phyloP scores from a whole-genome alignment of 2,113 vertebrate species.

The Tauraco erythrolophus region DNA sequence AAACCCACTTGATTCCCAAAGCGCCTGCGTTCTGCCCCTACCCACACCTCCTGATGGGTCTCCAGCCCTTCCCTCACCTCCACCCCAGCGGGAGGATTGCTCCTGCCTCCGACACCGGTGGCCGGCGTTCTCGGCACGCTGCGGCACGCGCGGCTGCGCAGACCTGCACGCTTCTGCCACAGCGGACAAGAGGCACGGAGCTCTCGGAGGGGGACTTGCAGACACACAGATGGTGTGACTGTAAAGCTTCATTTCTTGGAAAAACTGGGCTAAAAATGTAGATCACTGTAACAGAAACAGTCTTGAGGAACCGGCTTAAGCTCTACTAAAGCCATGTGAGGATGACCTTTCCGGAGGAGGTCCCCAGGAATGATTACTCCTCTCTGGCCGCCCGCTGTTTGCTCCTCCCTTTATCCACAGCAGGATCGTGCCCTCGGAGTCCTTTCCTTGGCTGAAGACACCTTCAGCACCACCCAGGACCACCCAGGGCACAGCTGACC shows the following conservation, averaged over 20 bases:
- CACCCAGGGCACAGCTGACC: background rate
- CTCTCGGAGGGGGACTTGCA: background rate
- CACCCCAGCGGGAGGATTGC: fast-evolving
- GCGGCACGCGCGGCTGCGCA: background rate
- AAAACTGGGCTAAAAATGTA: slow-evolving; percentile 27
- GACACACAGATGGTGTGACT: background rate
- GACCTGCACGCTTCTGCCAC: background rate
- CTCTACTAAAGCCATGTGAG: background rate
- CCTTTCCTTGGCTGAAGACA: background rate
- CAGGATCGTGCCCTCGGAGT: background rate
- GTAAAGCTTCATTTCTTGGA: background rate
- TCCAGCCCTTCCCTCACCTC: background rate
- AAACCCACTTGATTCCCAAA: background rate
- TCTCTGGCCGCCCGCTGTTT: background rate
- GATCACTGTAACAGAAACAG: slow-evolving; percentile 12
- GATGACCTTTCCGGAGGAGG: background rate
- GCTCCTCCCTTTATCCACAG: background rate
- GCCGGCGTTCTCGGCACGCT: fast-evolving
- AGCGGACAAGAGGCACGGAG: background rate
- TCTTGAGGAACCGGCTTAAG: background rate
- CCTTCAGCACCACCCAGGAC: background rate
- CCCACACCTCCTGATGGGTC: background rate
- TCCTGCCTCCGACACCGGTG: background rate
- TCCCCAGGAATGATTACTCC: background rate
- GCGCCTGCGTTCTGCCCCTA: background rate